Evolutionary conservation across 2,888 invertebrate genomes (phyloP).

Genomic region (Thymelicus lineola): DNA sequence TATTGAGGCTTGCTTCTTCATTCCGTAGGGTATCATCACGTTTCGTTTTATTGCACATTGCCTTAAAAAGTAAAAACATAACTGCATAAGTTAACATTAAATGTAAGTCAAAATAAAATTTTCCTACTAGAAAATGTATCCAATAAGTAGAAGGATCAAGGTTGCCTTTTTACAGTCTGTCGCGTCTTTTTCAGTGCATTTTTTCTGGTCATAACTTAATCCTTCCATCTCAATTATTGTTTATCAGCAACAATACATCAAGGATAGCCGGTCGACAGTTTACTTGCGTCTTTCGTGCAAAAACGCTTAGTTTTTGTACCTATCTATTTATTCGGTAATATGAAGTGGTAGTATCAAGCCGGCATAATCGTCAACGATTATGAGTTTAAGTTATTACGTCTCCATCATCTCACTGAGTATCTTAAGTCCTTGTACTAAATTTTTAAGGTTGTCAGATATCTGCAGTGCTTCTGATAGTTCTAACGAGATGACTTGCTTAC

Average conservation of each 20-base stretch:
- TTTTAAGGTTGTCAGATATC: neutral
- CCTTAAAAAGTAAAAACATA: too few species aligned
- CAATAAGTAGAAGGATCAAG: too few species aligned
- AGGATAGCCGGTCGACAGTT: neutral
- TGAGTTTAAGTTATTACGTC: neutral
- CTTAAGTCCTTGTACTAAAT: neutral
- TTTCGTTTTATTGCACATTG: too few species aligned
- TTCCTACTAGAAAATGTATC: too few species aligned
- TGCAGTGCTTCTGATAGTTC: neutral
- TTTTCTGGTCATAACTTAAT: neutral
- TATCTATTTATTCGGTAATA: neutral
- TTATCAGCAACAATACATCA: neutral
- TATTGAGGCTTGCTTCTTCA: too few species aligned
- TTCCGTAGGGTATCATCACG: too few species aligned
- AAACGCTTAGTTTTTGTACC: neutral
- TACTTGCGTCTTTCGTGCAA: neutral
- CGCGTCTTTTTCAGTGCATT: neutral
- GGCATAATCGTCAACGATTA: neutral
- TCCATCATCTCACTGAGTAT: neutral
- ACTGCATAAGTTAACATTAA: too few species aligned
- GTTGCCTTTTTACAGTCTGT: too few species aligned
- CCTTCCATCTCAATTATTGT: constrained; percentile 1
- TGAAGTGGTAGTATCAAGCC: neutral
- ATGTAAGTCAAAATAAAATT: too few species aligned
- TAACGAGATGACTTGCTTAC: too few species aligned